phyloP scores from a whole-genome alignment of 2,113 vertebrate genomes.

The Oryctolagus cuniculus region mOryCun1.1 NC_091448.1:169501-170000 shows the following conservation, averaged over 20 bases:
- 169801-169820: background rate
- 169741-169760: too few relatives aligned
- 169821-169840: background rate
- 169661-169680: too few relatives aligned
- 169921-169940: background rate
- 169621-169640: background rate
- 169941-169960: background rate
- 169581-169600: background rate
- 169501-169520: background rate
- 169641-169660: background rate
- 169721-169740: background rate
- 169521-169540: background rate
- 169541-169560: background rate
- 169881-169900: background rate
- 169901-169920: background rate
- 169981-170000: background rate
- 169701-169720: background rate
- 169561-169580: background rate
- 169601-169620: background rate
- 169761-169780: too few relatives aligned
- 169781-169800: background rate
- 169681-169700: background rate
- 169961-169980: background rate
- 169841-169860: background rate
- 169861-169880: background rate